Evolutionary conservation across 2,113 vertebrate genomes (phyloP), one percentile per base, ranked within the genome.

Genomic region (Ardeotis arabs): DNA sequence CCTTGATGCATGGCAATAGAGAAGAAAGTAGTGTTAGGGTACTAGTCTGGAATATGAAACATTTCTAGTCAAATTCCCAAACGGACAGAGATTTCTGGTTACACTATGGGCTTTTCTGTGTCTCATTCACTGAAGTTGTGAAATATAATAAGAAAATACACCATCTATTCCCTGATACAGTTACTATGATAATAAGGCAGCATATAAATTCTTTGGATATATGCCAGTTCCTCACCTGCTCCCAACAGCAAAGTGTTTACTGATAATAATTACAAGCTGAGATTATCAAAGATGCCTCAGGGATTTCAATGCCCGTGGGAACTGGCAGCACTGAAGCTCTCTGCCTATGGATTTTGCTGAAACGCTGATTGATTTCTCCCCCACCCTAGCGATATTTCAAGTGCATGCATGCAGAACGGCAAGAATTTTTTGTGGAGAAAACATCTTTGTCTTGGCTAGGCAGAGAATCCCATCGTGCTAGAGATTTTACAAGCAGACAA

Each of bases 151-250:
- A 68, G 63, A 27, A 75, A 93, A 37, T 28, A 66, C 18, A 58
- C n/a, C 0, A 0, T 16, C 73, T 72, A 18, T 49, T 78, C 62
- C n/a, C 73, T 6, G 3, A 39, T 37, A 70, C 31, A 27, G 64
- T 41, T 64, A 52, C 56, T 84, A 13, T 52, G 82, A 67, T 84
- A 94, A 92, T 76, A 84, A 89, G 14, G 64, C 27, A 17, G 21
- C 28, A 25, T 16, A 27, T 10, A 87, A 72, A 84, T 62, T 87
- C 76, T 73, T 84, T 93, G 94, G 94, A 64, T 76, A 41, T 10
- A 8, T 15, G 58, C 92, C 96, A 95, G 73, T 6, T 95, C 84
- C 44, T 95, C 80, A 91, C 86, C 90, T 84, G 86, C 84, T 89
- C 86, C 86, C 58, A 37, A 23, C 53, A 76, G 69, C 44, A 64